Base-by-base conservation (phyloP, 1,140 invertebrate genomes). In the Drosophila athabasca region DNA sequence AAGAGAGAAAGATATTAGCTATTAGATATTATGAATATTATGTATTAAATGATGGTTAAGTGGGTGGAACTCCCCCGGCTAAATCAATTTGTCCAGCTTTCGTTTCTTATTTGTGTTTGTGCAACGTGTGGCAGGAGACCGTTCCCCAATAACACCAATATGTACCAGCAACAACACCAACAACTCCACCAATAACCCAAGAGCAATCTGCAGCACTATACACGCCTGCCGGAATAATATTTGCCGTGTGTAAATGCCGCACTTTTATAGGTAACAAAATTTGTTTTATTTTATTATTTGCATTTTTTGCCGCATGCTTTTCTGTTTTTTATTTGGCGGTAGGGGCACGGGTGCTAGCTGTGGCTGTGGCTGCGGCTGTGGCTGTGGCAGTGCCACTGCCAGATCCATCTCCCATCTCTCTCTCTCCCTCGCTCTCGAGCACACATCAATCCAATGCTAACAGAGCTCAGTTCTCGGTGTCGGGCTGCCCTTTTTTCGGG, bases 271-370 rank as follows among this genome's bases (percentile, higher is more conserved):
- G 81, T 87, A 85, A 85, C 77, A 60, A 75, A 85, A 82, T 87
- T 85, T 78, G 62, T 71, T 87, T 87, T 88, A 72, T 87, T 82
- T 78, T 85, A 77, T 81, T 87, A 81, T 81, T 85, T 87, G 62
- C 58, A 44, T 76, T 64, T 31, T 71, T 71, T 41, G 41, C 19
- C 75, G 44, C 45, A n/a, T 43, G 24, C 50, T 60, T 54, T 55
- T 41, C 53, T 48, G 60, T 43, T 46, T 61, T 52, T 53, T 55
- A 59, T 66, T 76, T 62, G 31, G 51, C 11, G 35, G 35, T 11
- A 39, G 35, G 13, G 35, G 11, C 35, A 39, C 9, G 3, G 11
- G 11, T 39, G 3, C 11, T 39, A 11, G 35, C 11, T 39, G 35
- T 13, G 35, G 35, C n/a, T 51, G 31, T 15, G 3, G 35, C 11